Conservation (phyloP, 2,797 vertebrate genomes). For the Acestrorhynchus altus region DNA sequence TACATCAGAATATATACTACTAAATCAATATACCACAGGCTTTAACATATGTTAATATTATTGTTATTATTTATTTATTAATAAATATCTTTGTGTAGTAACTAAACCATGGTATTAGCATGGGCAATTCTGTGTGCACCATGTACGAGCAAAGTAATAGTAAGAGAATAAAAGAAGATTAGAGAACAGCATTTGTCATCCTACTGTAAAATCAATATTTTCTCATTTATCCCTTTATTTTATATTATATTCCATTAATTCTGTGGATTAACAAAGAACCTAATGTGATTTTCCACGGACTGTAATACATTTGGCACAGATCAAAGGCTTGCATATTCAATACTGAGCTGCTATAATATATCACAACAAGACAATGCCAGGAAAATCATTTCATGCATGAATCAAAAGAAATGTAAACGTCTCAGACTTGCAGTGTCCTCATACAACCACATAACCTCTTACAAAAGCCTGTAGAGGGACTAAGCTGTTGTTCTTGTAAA, state of each 20-base stretch:
- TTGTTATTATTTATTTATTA: too few species aligned
- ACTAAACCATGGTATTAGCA: too few species aligned
- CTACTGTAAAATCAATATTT: background rate
- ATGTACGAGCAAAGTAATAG: too few species aligned
- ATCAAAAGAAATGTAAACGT: background rate
- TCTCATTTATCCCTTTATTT: background rate
- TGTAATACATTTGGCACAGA: background rate
- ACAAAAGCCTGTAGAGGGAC: background rate
- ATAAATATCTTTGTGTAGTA: too few species aligned
- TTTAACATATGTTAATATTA: too few species aligned
- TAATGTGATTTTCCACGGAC: background rate
- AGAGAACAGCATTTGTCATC: too few species aligned
- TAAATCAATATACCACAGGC: too few species aligned
- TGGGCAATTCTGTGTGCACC: too few species aligned
- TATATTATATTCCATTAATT: background rate
- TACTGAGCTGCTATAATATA: background rate
- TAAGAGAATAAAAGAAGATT: too few species aligned
- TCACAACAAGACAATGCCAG: background rate
- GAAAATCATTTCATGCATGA: background rate
- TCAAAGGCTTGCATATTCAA: background rate
- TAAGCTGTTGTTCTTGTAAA: constrained; percentile 8
- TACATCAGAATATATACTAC: too few species aligned
- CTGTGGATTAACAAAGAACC: background rate
- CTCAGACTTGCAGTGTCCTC: background rate
- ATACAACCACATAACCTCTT: background rate